Evolutionary conservation across 2,113 vertebrate genomes (phyloP).

Genomic region (Phalacrocorax aristotelis): DNA sequence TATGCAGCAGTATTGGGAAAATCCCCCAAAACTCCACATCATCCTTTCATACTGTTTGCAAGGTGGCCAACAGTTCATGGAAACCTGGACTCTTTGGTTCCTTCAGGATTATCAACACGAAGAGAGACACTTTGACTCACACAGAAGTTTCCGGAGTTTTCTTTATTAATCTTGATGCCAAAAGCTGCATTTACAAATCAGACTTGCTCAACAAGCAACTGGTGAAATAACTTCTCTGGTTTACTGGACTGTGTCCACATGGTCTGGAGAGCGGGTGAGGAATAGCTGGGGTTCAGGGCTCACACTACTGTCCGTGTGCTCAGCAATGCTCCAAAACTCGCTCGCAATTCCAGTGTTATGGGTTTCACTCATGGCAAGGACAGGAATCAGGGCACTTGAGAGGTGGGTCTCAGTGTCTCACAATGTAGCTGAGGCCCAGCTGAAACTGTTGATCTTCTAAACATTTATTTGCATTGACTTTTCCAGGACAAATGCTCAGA

Average conservation of each 20-base stretch:
- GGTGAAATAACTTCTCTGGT: neutral
- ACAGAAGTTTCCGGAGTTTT: neutral
- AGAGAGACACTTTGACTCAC: neutral
- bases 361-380: rapidly evolving
- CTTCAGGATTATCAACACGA: neutral
- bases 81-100: neutral
- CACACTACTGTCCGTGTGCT: neutral
- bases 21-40: neutral
- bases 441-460: neutral
- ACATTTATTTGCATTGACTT: neutral
- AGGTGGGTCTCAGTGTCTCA: neutral
- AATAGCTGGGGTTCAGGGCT: neutral
- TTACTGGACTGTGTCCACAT: neutral
- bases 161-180: neutral
- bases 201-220: neutral
- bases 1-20: neutral
- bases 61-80: neutral
- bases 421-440: neutral
- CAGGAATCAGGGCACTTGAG: neutral
- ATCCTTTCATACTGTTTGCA: neutral
- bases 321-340: neutral
- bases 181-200: neutral
- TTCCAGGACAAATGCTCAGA: neutral
- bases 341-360: neutral
- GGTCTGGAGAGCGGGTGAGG: neutral